A percentile compares a stretch with the other conserved stretches of the same genome.
phyloP scores from a whole-genome alignment of 1,140 invertebrate genomes.

The Neodiprion lecontei region DNA sequence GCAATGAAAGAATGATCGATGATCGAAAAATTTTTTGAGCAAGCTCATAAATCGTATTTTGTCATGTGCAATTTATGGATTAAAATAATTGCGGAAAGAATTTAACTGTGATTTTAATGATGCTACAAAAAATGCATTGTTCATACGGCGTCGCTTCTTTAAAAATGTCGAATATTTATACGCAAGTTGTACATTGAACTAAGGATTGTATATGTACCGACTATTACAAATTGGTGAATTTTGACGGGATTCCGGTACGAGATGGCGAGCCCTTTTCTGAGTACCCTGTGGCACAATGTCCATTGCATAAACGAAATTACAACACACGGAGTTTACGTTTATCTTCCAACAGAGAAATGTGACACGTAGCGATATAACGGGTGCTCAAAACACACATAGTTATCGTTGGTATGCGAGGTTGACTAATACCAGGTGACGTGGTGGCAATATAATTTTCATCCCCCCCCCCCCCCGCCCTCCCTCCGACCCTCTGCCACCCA shows the following conservation, averaged over 20 bases:
- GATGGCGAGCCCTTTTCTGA: background rate
- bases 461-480: constrained; percentile 21
- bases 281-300: background rate
- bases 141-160: too few relatives aligned
- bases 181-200: too few relatives aligned
- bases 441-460: constrained; percentile 52
- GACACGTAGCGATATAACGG: constrained; percentile 43
- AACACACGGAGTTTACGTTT: background rate
- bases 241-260: background rate
- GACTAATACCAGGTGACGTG: constrained; percentile 46
- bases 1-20: too few relatives aligned
- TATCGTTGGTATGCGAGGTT: constrained; percentile 39
- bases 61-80: too few relatives aligned
- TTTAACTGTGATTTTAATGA: too few relatives aligned
- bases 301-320: background rate
- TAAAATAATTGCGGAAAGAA: too few relatives aligned
- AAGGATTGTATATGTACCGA: too few relatives aligned
- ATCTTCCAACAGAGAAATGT: constrained; percentile 18
- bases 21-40: too few relatives aligned
- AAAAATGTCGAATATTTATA: too few relatives aligned
- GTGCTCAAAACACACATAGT: constrained; percentile 47
- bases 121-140: too few relatives aligned
- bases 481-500: background rate
- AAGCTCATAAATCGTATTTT: too few relatives aligned
- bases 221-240: background rate